Conservation (phyloP, 2,888 invertebrate species). For the Agonopterix arenella region DNA sequence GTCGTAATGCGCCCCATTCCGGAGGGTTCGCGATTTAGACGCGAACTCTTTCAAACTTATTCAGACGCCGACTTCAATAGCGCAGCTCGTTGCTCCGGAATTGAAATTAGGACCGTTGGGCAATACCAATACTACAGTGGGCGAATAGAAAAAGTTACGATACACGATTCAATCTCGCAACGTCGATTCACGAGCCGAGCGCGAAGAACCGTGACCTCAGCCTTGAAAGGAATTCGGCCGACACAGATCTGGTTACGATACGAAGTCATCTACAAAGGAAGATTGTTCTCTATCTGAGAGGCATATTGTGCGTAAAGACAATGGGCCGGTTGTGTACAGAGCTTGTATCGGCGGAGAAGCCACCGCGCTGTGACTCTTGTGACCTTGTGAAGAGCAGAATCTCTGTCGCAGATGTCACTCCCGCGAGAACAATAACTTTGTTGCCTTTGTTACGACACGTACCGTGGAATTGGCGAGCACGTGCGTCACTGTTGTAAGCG, state of each 20-base stretch:
- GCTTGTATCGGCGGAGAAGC: conserved; percentile 14
- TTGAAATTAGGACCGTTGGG: conserved; percentile 58
- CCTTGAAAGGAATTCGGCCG: conserved; percentile 35
- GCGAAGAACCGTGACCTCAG: conserved; percentile 22
- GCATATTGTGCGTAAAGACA: conserved; percentile 42
- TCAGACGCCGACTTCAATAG: conserved; percentile 46
- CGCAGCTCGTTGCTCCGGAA: conserved; percentile 50
- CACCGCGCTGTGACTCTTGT: conserved; percentile 17
- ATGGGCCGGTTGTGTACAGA: conserved; percentile 26
- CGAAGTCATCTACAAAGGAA: conserved; percentile 15
- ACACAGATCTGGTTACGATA: conserved; percentile 14
- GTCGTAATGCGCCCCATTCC: conserved; percentile 53
- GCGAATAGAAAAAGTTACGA: conserved; percentile 52
- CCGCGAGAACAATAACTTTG: conserved; percentile 48
- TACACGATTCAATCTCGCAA: conserved; percentile 44
- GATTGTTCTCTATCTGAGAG: conserved; percentile 28
- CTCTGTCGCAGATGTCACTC: conserved; percentile 34
- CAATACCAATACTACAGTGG: conserved; percentile 34
- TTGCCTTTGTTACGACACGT: conserved; percentile 46
- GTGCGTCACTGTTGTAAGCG: conserved; percentile 31
- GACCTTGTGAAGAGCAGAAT: conserved; percentile 41
- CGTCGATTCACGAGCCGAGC: conserved; percentile 20
- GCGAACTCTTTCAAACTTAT: conserved; percentile 50
- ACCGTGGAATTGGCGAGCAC: conserved; percentile 41
- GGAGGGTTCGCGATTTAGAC: conserved; percentile 45